Evolutionary conservation across 2,113 vertebrate genomes (phyloP).

Genomic region (Regulus satrapa): DNA sequence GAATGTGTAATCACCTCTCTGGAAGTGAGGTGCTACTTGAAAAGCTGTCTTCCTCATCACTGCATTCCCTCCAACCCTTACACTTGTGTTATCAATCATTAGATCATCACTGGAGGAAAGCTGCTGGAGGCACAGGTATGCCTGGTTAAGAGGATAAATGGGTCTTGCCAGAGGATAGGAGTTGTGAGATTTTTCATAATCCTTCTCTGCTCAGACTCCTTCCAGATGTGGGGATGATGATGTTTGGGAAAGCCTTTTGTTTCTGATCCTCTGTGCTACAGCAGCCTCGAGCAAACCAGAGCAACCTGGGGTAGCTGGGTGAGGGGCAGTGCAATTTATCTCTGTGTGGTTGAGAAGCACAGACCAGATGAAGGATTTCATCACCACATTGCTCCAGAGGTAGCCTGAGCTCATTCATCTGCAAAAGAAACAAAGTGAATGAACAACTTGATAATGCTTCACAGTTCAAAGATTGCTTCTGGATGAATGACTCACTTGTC

Average conservation of each 20-base stretch:
- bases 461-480: neutral
- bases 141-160: neutral
- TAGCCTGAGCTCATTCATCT: neutral
- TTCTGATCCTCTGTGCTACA: neutral
- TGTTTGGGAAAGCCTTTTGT: neutral
- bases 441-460: neutral
- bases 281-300: neutral
- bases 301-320: neutral
- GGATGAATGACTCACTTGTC: slow-evolving; percentile 3
- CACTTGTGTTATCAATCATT: neutral
- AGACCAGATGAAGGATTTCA: neutral
- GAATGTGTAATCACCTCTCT: neutral
- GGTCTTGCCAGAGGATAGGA: neutral
- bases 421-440: neutral
- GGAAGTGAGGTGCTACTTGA: neutral
- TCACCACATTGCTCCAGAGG: neutral
- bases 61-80: neutral
- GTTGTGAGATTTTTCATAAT: neutral
- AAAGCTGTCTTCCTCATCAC: neutral
- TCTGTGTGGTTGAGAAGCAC: neutral
- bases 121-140: neutral
- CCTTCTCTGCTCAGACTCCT: neutral
- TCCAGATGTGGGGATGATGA: neutral
- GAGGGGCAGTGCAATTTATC: neutral
- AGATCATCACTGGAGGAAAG: neutral